phyloP scores from a whole-genome alignment of 2,888 invertebrate species.

The Amphipyra tragopoginis region DNA sequence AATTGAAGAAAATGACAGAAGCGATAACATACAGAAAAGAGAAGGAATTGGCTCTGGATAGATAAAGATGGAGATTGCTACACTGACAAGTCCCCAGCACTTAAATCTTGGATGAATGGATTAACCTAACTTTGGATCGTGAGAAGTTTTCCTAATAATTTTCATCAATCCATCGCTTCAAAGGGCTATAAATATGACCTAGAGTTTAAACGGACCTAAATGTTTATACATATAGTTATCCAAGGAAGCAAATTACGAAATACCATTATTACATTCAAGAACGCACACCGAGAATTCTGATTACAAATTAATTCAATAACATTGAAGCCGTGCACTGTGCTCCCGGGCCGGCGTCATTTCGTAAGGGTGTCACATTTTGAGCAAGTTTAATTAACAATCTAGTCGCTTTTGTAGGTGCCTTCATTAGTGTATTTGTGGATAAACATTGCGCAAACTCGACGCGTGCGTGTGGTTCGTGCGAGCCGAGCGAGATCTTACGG shows the following conservation, averaged over 20 bases:
- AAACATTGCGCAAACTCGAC: constrained; percentile 85
- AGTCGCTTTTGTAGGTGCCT: constrained; percentile 89
- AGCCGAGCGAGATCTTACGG: constrained; percentile 49
- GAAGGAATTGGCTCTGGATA: too few relatives aligned
- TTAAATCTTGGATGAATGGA: too few relatives aligned
- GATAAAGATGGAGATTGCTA: too few relatives aligned
- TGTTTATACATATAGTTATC: constrained; percentile 57
- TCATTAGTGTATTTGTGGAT: constrained; percentile 90
- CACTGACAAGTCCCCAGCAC: too few relatives aligned
- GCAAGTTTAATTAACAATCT: constrained; percentile 90
- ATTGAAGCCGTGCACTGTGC: constrained; percentile 87
- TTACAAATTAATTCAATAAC: constrained; percentile 89
- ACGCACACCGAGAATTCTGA: constrained; percentile 87
- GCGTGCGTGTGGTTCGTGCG: constrained; percentile 73
- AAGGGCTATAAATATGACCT: constrained; percentile 11
- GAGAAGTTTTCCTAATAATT: constrained; percentile 13
- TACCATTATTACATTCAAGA: constrained; percentile 83
- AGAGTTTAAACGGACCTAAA: constrained; percentile 62
- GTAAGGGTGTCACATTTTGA: constrained; percentile 90
- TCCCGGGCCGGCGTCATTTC: constrained; percentile 84
- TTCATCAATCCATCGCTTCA: constrained; percentile 1
- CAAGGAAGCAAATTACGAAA: constrained; percentile 70
- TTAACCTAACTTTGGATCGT: constrained; percentile 4
- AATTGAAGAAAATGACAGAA: too few relatives aligned
- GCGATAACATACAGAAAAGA: too few relatives aligned